Percentiles rank a stretch among this genome's conserved stretches.
phyloP scores from a whole-genome alignment of 1,140 invertebrate species.

The Vollenhovia emeryi region DNA sequence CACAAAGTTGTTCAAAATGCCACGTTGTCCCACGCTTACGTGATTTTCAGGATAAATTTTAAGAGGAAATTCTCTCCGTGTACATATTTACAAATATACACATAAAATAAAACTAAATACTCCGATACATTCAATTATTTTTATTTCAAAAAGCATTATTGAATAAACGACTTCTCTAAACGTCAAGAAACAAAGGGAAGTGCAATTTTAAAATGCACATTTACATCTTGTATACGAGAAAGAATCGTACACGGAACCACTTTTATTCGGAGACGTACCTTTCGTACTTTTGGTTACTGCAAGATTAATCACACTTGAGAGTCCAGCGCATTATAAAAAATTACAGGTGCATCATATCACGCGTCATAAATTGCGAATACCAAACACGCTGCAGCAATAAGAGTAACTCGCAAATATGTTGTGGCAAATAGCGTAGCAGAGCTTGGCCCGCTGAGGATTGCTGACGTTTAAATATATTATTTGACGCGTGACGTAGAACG shows the following conservation, averaged over 20 bases:
- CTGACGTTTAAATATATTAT: slow-evolving; percentile 60
- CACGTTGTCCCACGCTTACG: too few relatives aligned
- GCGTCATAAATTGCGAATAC: slow-evolving; percentile 55
- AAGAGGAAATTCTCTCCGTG: too few relatives aligned
- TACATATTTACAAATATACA: not conserved
- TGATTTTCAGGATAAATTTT: too few relatives aligned
- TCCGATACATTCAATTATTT: not conserved
- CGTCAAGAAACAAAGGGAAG: not conserved
- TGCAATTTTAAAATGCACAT: not conserved
- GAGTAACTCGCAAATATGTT: slow-evolving; percentile 49
- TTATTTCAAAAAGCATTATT: not conserved
- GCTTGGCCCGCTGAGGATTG: slow-evolving; percentile 55
- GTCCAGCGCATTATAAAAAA: slow-evolving; percentile 27
- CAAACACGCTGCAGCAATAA: slow-evolving; percentile 33
- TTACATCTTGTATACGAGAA: not conserved
- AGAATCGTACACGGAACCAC: not conserved
- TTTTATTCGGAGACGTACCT: not conserved
- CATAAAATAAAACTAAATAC: not conserved
- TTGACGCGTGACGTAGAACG: slow-evolving; percentile 48
- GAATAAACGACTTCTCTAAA: not conserved
- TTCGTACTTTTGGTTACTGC: not conserved
- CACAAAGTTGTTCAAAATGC: too few relatives aligned
- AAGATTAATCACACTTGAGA: slow-evolving; percentile 21
- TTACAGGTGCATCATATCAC: slow-evolving; percentile 48
- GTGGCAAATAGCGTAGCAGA: slow-evolving; percentile 53